A percentile compares a stretch with the other conserved stretches of the same genome.
phyloP scores from a whole-genome alignment of 2,888 invertebrate species.

The Microdon myrmicae region DNA sequence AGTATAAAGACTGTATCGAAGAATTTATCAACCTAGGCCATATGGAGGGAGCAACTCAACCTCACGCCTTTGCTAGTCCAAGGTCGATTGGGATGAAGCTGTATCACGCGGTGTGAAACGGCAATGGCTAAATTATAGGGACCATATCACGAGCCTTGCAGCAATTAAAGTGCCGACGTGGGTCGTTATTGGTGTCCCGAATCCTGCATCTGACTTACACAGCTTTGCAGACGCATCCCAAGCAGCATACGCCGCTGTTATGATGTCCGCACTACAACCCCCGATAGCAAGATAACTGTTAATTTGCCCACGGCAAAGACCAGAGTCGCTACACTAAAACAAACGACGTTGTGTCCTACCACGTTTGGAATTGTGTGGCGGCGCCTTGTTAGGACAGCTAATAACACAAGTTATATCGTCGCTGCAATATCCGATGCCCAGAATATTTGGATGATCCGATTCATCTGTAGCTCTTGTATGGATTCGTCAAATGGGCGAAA shows the following conservation, averaged over 20 bases:
- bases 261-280: slow-evolving; percentile 9
- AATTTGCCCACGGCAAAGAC: slow-evolving; percentile 11
- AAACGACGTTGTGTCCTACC: too few relatives aligned
- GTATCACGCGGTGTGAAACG: background rate
- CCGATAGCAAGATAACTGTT: slow-evolving; percentile 4
- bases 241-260: slow-evolving; percentile 13
- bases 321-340: too few relatives aligned
- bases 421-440: background rate
- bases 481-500: slow-evolving; percentile 26
- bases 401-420: background rate
- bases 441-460: slow-evolving; percentile 22
- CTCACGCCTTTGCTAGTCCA: slow-evolving; percentile 7
- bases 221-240: too few relatives aligned
- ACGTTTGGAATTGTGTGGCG: slow-evolving; percentile 1
- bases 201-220: too few relatives aligned
- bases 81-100: slow-evolving; percentile 13
- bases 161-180: slow-evolving; percentile 21
- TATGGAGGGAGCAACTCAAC: slow-evolving; percentile 16
- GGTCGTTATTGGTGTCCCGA: too few relatives aligned
- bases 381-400: slow-evolving; percentile 5
- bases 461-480: slow-evolving; percentile 15
- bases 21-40: slow-evolving; percentile 10
- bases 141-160: slow-evolving; percentile 8
- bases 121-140: background rate
- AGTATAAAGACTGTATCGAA: slow-evolving; percentile 22